Percentiles rank a stretch among this genome's conserved stretches.
phyloP scores from a whole-genome alignment of 2,797 vertebrate species.

The Tragelaphus oryx region DNA sequence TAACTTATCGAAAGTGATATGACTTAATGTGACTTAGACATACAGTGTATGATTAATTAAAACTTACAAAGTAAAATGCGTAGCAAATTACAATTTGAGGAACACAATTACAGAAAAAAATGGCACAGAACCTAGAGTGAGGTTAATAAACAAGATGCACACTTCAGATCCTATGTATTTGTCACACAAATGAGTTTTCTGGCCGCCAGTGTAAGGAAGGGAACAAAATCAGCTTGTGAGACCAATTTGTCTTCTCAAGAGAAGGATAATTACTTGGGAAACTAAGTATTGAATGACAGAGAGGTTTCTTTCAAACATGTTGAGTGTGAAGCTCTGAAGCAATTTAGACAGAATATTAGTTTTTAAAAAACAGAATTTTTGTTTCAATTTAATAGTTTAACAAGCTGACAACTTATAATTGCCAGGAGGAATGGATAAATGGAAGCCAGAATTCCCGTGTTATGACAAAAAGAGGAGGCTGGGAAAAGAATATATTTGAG shows the following conservation, averaged over 20 bases:
- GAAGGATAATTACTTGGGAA: slow-evolving; percentile 19
- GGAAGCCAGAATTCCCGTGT: slow-evolving; percentile 51
- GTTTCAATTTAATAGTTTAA: slow-evolving; percentile 52
- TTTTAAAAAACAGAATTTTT: slow-evolving; percentile 40
- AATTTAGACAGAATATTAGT: slow-evolving; percentile 54
- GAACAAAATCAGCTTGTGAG: neutral
- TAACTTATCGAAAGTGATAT: neutral
- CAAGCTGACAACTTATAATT: slow-evolving; percentile 57
- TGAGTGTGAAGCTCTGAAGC: slow-evolving; percentile 8
- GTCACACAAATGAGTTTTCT: neutral
- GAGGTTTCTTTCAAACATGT: slow-evolving; percentile 24
- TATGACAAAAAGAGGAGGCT: slow-evolving; percentile 43
- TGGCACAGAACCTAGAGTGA: neutral
- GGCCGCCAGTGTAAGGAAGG: neutral
- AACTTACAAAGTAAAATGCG: neutral
- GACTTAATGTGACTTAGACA: neutral
- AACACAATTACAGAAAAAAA: neutral
- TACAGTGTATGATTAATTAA: neutral
- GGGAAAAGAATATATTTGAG: slow-evolving; percentile 42
- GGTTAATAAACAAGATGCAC: neutral
- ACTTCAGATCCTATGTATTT: neutral
- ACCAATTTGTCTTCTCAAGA: slow-evolving; percentile 11
- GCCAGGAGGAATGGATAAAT: slow-evolving; percentile 36
- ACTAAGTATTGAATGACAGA: slow-evolving; percentile 16
- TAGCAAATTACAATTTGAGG: neutral